These are phyloP conservation scores for Magallana ariakensis DNA, from an alignment of 1,140 invertebrate genomes.

Conservation along the genomic window DNA sequence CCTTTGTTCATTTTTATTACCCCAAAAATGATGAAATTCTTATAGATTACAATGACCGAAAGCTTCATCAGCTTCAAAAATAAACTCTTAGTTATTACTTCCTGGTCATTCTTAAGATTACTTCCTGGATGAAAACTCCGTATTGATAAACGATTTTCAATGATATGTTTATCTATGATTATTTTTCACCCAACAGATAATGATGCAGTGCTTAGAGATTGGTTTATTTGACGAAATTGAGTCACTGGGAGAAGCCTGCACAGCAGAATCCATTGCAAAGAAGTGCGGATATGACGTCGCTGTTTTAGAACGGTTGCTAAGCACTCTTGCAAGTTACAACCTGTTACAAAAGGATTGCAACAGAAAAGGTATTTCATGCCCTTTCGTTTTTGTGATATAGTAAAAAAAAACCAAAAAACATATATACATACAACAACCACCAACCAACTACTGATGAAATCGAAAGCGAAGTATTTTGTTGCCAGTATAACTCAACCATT, in stretches of 20 bases:
- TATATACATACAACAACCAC: too few relatives aligned
- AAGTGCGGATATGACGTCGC: constrained; percentile 57
- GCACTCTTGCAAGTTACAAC: constrained; percentile 55
- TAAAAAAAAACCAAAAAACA: too few relatives aligned
- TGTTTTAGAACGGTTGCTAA: constrained; percentile 54
- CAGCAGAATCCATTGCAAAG: constrained; percentile 53
- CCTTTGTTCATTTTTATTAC: background rate
- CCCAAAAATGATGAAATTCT: background rate
- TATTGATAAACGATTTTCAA: too few relatives aligned
- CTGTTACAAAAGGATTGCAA: constrained; percentile 51
- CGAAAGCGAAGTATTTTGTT: too few relatives aligned
- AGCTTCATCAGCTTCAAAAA: too few relatives aligned
- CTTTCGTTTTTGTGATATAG: background rate
- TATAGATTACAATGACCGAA: too few relatives aligned
- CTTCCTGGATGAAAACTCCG: too few relatives aligned
- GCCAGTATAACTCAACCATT: too few relatives aligned
- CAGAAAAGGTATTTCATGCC: constrained; percentile 48
- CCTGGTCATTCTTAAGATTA: too few relatives aligned
- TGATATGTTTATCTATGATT: too few relatives aligned
- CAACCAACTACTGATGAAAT: too few relatives aligned
- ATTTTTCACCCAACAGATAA: constrained; percentile 46
- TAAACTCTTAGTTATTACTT: too few relatives aligned
- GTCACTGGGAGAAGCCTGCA: constrained; percentile 54
- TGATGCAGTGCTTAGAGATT: constrained; percentile 59
- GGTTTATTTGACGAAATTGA: constrained; percentile 66